Conservation (phyloP, 53 echinoderm and acorn worm genomes). For the Arbacia lixula region DNA sequence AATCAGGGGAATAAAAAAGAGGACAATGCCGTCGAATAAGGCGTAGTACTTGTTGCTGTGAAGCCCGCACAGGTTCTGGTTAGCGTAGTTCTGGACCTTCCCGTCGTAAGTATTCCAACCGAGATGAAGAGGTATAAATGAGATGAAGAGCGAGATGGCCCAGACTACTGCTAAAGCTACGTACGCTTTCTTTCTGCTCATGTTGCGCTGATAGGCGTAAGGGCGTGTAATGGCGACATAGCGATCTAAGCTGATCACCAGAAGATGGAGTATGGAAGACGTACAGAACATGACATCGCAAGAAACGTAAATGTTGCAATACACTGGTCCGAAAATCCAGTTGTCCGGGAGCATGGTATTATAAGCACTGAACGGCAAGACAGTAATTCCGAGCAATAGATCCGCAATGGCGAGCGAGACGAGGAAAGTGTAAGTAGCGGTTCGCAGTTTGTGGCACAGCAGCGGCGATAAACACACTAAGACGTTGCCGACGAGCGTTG, state of each 20-base stretch:
- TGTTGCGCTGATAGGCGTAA: constrained; percentile 76
- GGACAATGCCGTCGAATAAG: constrained; percentile 80
- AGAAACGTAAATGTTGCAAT: constrained; percentile 91
- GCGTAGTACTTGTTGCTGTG: constrained; percentile 64
- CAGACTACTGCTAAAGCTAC: constrained; percentile 69
- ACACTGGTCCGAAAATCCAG: constrained; percentile 74
- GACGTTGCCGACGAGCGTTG: constrained; percentile 80
- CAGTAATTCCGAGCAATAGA: constrained; percentile 79
- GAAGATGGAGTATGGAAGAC: constrained; percentile 85
- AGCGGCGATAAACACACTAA: constrained; percentile 85
- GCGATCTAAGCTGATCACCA: constrained; percentile 86
- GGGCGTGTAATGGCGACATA: constrained; percentile 89
- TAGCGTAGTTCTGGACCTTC: constrained; percentile 71
- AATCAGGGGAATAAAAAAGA: constrained; percentile 82
- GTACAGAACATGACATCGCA: constrained; percentile 94
- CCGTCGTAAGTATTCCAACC: constrained; percentile 81
- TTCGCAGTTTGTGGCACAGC: constrained; percentile 79
- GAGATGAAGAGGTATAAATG: constrained; percentile 85
- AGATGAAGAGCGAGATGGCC: constrained; percentile 78
- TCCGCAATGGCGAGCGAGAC: constrained; percentile 88
- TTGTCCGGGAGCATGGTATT: constrained; percentile 46
- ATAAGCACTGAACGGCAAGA: constrained; percentile 84
- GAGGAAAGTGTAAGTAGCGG: constrained; percentile 83
- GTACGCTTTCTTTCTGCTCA: constrained; percentile 71
- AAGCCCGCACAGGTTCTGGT: constrained; percentile 62